phyloP scores from a whole-genome alignment of 2,797 vertebrate genomes.

The Ceyx erithaca region DNA sequence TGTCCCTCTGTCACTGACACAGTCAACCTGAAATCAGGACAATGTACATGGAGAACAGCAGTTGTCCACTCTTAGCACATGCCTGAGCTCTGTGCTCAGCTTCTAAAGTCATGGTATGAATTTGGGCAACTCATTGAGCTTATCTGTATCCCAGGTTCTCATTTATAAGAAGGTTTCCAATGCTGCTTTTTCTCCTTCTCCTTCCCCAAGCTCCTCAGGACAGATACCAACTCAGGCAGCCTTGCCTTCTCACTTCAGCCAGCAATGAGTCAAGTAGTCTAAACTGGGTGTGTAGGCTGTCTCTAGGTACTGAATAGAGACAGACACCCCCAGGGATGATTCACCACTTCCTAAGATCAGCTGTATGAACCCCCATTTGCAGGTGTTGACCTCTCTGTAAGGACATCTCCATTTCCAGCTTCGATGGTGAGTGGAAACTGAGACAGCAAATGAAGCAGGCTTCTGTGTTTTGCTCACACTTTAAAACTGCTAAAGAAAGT shows the following conservation, averaged over 20 bases:
- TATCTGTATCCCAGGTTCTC: not conserved
- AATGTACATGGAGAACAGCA: not conserved
- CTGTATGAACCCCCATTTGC: not conserved
- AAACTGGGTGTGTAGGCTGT: not conserved
- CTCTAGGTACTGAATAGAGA: not conserved
- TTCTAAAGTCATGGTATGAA: not conserved
- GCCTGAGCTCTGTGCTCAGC: not conserved
- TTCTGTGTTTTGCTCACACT: not conserved
- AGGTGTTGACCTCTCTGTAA: not conserved
- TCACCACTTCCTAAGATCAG: not conserved
- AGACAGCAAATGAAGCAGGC: not conserved
- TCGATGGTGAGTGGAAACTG: not conserved
- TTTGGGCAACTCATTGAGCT: not conserved
- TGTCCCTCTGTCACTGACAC: accelerated
- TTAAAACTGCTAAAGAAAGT: not conserved
- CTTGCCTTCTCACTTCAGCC: not conserved
- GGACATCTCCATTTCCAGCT: not conserved
- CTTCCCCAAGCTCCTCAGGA: not conserved
- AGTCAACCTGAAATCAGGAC: not conserved
- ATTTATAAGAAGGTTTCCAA: not conserved
- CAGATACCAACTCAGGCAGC: not conserved
- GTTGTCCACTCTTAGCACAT: not conserved
- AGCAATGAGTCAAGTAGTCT: not conserved
- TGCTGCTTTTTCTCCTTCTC: not conserved
- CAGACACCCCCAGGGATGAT: not conserved